phyloP scores from a whole-genome alignment of 37 sponge, comb jelly and placozoan species.

The Halisarca cf. caerulea region DNA sequence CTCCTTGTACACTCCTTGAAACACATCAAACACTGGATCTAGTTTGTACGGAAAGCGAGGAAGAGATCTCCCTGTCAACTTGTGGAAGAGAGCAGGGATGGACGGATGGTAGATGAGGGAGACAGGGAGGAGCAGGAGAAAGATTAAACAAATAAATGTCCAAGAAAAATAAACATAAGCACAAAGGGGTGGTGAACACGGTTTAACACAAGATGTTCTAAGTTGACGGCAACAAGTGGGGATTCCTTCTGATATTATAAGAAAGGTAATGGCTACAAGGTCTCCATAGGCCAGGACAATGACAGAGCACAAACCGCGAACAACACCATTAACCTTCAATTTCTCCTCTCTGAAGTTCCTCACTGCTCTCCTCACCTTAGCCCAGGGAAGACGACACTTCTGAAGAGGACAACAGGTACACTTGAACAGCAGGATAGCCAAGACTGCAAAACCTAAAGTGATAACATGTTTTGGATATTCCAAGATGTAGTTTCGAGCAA shows the following conservation, averaged over 20 bases:
- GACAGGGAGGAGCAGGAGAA: neutral
- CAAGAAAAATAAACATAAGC: neutral
- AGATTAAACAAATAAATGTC: neutral
- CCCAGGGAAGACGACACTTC: neutral
- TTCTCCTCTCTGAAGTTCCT: neutral
- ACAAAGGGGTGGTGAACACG: neutral
- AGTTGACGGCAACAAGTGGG: neutral
- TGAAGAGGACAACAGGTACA: neutral
- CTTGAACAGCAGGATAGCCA: too few relatives aligned
- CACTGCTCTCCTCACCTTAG: neutral
- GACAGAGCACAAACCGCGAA: neutral
- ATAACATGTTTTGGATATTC: too few relatives aligned
- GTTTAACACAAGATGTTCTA: neutral
- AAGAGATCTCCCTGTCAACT: neutral
- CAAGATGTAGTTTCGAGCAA: too few relatives aligned
- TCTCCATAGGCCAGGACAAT: neutral
- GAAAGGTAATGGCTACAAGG: too few relatives aligned
- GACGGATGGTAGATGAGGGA: neutral
- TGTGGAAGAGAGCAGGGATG: neutral
- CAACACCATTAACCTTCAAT: neutral
- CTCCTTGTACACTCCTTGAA: neutral
- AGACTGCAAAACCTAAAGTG: too few relatives aligned
- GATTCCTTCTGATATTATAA: too few relatives aligned
- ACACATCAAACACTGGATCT: conserved; percentile 11
- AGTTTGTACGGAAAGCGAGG: neutral